A percentile compares a stretch with the other conserved stretches of the same genome.
Conservation (phyloP, 1,140 invertebrate species). For the Lepidurus apus region DNA sequence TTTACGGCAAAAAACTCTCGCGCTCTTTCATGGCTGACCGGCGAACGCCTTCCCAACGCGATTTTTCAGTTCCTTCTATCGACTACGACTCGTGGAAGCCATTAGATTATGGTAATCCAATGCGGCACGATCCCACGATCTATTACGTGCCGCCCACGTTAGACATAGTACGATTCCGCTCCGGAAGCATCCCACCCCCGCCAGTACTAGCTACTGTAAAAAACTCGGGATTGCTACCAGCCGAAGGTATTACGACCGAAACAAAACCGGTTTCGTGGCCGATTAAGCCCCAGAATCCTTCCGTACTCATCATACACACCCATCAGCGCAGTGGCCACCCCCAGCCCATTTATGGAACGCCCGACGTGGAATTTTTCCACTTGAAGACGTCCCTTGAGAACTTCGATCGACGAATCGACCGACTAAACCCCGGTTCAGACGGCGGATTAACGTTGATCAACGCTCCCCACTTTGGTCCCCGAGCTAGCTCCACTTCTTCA, state of each 20-base stretch:
- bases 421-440: background rate
- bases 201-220: background rate
- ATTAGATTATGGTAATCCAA: slow-evolving; percentile 25
- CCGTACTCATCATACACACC: slow-evolving; percentile 3
- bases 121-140: slow-evolving; percentile 26
- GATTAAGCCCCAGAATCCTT: background rate
- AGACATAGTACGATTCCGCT: background rate
- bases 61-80: slow-evolving; percentile 17
- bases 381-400: background rate
- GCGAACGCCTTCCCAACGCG: background rate
- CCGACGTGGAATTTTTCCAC: background rate
- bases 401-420: background rate
- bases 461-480: too few relatives aligned
- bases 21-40: background rate
- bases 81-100: slow-evolving; percentile 25
- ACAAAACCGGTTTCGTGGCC: background rate
- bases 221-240: background rate
- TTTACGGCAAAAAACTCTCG: background rate
- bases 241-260: background rate
- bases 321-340: background rate
- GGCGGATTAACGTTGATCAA: too few relatives aligned
- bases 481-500: too few relatives aligned
- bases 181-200: background rate
- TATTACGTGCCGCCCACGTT: slow-evolving; percentile 17
- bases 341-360: background rate